Conservation (phyloP, 2,797 vertebrate genomes). For the Notoglanidium macrostoma region DNA sequence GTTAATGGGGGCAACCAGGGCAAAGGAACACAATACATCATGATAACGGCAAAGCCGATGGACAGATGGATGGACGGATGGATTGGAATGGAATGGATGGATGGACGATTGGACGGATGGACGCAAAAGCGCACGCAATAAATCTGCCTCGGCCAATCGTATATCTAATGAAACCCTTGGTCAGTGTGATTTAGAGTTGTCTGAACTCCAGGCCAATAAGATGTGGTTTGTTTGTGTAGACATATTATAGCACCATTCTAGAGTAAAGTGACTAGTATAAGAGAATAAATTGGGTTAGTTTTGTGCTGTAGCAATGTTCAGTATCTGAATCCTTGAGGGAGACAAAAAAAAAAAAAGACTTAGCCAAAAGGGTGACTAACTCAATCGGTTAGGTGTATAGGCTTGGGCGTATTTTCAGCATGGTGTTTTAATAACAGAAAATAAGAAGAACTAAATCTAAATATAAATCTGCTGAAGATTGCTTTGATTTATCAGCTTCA, state of each 20-base stretch:
- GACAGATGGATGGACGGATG: not conserved
- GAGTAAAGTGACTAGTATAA: conserved; percentile 22
- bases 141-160: not conserved
- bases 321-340: not conserved
- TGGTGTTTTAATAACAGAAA: not conserved
- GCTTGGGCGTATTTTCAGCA: not conserved
- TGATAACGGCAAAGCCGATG: conserved; percentile 9
- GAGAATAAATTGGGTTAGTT: conserved; percentile 31
- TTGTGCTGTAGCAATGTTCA: conserved; percentile 11
- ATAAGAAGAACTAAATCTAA: not conserved
- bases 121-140: conserved; percentile 11
- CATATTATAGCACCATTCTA: conserved; percentile 2
- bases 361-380: conserved; percentile 21
- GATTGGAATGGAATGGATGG: not conserved
- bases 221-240: not conserved
- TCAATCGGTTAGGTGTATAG: not conserved
- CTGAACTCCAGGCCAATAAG: not conserved
- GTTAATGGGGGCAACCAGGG: not conserved
- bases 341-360: not conserved
- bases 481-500: not conserved
- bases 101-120: not conserved
- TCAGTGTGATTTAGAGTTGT: conserved; percentile 13
- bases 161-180: conserved; percentile 28
- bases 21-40: conserved; percentile 19
- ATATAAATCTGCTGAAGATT: not conserved